These are phyloP conservation scores for Zaprionus vittiger DNA, from an alignment of 1,140 invertebrate genomes.

Conservation along the genomic window DNA sequence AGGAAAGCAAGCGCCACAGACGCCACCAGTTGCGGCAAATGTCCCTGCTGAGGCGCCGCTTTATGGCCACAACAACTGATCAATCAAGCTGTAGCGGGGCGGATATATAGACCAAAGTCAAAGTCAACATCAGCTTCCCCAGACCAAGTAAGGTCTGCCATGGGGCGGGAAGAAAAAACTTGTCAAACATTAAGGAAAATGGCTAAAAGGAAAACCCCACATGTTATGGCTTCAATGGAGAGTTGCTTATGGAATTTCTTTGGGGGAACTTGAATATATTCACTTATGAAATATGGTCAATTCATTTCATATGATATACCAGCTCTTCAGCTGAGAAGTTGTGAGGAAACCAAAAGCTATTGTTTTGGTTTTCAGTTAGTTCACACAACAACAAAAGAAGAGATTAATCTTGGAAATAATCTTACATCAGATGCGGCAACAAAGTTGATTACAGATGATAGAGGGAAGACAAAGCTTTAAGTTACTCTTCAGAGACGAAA, in stretches of 20 bases:
- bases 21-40: neutral
- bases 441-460: neutral
- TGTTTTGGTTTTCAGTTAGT: neutral
- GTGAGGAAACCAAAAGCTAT: neutral
- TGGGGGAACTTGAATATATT: neutral
- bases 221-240: neutral
- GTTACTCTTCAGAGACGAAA: too few species aligned
- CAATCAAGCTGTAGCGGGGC: too few species aligned
- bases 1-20: constrained; percentile 33
- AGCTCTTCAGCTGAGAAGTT: neutral
- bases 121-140: neutral
- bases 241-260: too few species aligned
- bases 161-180: neutral
- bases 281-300: neutral
- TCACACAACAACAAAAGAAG: neutral
- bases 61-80: neutral
- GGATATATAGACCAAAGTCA: constrained; percentile 1
- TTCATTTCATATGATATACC: neutral
- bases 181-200: neutral
- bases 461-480: too few species aligned
- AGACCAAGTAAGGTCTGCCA: neutral
- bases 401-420: neutral
- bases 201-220: neutral
- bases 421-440: neutral
- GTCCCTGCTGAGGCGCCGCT: constrained; percentile 23